Conservation (phyloP, 1,140 invertebrate genomes). For the Pomacea maculata region DNA sequence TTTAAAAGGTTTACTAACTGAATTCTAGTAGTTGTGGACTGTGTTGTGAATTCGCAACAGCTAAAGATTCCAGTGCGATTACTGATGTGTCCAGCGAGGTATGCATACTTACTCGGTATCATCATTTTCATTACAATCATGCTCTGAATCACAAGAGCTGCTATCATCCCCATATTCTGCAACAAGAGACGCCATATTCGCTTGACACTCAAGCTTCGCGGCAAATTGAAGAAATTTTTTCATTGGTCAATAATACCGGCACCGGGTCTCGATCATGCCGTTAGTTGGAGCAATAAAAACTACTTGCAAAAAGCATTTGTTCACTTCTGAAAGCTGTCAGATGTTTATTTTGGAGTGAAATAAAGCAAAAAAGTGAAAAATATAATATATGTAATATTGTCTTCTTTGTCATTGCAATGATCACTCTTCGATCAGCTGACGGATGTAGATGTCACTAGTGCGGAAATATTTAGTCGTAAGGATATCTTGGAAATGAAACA, state of each 20-base stretch:
- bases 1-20: too few species aligned
- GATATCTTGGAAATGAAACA: slow-evolving; percentile 16
- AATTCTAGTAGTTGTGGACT: too few species aligned
- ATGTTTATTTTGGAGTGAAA: not conserved
- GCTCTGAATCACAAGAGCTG: slow-evolving; percentile 18
- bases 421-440: slow-evolving; percentile 60
- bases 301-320: slow-evolving; percentile 5
- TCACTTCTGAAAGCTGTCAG: not conserved
- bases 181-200: slow-evolving; percentile 72
- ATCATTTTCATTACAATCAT: slow-evolving; percentile 55
- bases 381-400: slow-evolving; percentile 1
- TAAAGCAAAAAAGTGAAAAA: slow-evolving; percentile 3
- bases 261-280: slow-evolving; percentile 21
- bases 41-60: too few species aligned
- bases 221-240: slow-evolving; percentile 31
- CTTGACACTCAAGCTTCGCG: slow-evolving; percentile 25
- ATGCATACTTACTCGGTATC: slow-evolving; percentile 16
- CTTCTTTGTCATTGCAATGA: slow-evolving; percentile 37
- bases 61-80: too few species aligned
- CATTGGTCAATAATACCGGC: slow-evolving; percentile 53
- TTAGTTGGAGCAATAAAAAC: not conserved
- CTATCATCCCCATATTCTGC: slow-evolving; percentile 70
- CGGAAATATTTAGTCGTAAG: slow-evolving; percentile 38
- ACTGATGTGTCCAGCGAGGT: too few species aligned
- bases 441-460: slow-evolving; percentile 52